Evolutionary conservation across 2,888 invertebrate species (phyloP), one percentile per base, ranked within the genome.

Genomic region (Brachyptera risi): DNA sequence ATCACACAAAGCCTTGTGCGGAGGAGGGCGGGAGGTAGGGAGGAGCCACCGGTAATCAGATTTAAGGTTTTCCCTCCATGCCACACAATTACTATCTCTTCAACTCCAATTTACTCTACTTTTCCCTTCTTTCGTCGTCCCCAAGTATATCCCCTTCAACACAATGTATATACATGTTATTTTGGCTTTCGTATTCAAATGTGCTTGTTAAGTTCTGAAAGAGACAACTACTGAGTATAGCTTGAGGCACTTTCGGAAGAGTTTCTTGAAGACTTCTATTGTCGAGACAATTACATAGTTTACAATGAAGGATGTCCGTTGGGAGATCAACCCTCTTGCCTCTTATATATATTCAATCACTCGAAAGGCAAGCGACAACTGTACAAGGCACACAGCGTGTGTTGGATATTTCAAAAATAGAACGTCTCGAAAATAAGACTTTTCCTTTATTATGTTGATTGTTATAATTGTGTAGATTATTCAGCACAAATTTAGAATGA

Each of bases 71-170:
- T 35, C 24, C 27, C 51, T 51, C 38, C 51, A 19, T 31, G 58
- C 63, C 60, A 57, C 63, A 63, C 49, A 63, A 63, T 63, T 63
- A 63, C 63, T 56, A 51, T 47, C 60, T 60, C 56, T 59, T 59
- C 59, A 62, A 50, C 24, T 56, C 37, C 62, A 62, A 62, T 62
- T 62, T 62, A 47, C 44, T 56, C 50, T 15, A 35, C 23, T 37
- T 57, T 40, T 21, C 42, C 26, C 58, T 47, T 49, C 26, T 44
- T n/a, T 26, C 24, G 42, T 24, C 24, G 21, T 58, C 27, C 42
- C 24, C 23, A 23, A n/a, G 23, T 5, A 23, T 26, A 49, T 15
- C 58, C 50, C 47, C 60, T 23, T 44, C 50, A 15, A 56, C 59
- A 61, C n/a, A n/a, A n/a, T n/a, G n/a, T 64, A 59, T 61, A 61